A percentile compares a stretch with the other conserved stretches of the same genome.
These are phyloP conservation scores for Pagrus major DNA, from an alignment of 2,113 vertebrate species.

Conservation along the genomic window DNA sequence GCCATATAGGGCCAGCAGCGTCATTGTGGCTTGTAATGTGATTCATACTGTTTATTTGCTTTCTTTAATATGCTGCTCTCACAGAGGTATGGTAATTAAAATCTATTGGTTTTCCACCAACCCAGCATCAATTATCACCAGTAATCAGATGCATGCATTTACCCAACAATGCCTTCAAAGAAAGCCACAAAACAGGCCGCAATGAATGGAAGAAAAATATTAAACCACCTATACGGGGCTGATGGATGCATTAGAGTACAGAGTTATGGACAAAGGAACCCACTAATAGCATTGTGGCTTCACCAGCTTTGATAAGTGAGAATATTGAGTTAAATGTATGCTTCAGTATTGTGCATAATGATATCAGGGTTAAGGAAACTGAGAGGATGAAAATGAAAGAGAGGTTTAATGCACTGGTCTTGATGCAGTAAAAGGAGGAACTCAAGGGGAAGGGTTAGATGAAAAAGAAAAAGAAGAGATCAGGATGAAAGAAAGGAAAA, in stretches of 20 bases:
- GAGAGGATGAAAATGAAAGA: slow-evolving; percentile 21
- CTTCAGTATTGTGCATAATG: neutral
- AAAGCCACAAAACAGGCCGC: slow-evolving; percentile 24
- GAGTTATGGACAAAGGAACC: slow-evolving; percentile 40
- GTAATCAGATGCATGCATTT: slow-evolving; percentile 61
- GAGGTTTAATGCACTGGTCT: neutral
- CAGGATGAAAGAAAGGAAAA: slow-evolving; percentile 6
- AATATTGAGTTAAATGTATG: slow-evolving; percentile 41
- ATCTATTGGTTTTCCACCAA: slow-evolving; percentile 62
- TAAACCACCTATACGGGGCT: slow-evolving; percentile 28
- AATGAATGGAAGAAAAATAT: slow-evolving; percentile 34
- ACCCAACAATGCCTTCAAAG: slow-evolving; percentile 54
- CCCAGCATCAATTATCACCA: slow-evolving; percentile 60
- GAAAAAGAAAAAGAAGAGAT: slow-evolving; percentile 18
- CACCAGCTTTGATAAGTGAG: slow-evolving; percentile 40
- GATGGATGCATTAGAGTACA: slow-evolving; percentile 52
- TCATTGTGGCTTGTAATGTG: slow-evolving; percentile 55
- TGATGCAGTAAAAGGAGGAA: neutral
- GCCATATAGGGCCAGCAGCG: neutral
- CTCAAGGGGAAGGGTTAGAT: neutral
- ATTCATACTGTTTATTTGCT: slow-evolving; percentile 64
- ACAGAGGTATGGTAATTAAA: slow-evolving; percentile 69
- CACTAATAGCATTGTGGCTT: slow-evolving; percentile 54
- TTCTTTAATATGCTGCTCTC: slow-evolving; percentile 55
- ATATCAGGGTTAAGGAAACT: slow-evolving; percentile 20